Base-by-base conservation (phyloP, 1,140 invertebrate species). In the Panagrolaimus sp. region DNA sequence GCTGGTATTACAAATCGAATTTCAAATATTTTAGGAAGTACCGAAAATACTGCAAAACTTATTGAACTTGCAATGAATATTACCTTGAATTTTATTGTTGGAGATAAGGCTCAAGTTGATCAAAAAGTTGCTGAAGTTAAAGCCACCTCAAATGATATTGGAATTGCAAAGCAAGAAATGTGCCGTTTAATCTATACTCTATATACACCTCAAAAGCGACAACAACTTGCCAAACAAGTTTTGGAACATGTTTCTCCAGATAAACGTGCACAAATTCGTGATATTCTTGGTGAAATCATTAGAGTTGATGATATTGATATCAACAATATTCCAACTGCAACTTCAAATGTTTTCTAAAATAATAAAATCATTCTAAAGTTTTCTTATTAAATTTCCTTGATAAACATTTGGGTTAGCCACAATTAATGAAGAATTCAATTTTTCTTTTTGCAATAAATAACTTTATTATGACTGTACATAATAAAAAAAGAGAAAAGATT, bases 1-100 rank as follows among this genome's bases (percentile, higher is more conserved):
- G 20, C 27, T 1, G 51, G 9, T 25, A 16, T 27, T 27, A 57
- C 20, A 20, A 57, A 9, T 11, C 20, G 27, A 27, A 57, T 57
- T 20, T 25, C 20, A 20, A 5, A 23, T 9, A 20, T 57, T 57
- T 16, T 57, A 11, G 51, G 51, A 14, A 57, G n/a, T 16, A 25
- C 51, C n/a, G 27, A 57, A 25, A 27, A 20, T 16, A 57, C 51
- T 27, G 20, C 27, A 27, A 20, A 57, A 57, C 27, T 57, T 27
- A 57, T 57, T 20, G 20, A 27, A 25, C 27, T 57, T 9, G 51
- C 51, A 13, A 25, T 57, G 8, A 57, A 57, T 27, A 57, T 57
- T 27, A 57, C 20, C 51, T 23, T 57, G 51, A 57, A 57, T 27
- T 57, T 57, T 13, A 57, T 57, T 27, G 27, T 20, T 57, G 51